Percentiles rank a stretch among this genome's conserved stretches.
These are phyloP conservation scores for Sorex araneus DNA, from an alignment of 2,113 vertebrate genomes.

Conservation along the genomic window DNA sequence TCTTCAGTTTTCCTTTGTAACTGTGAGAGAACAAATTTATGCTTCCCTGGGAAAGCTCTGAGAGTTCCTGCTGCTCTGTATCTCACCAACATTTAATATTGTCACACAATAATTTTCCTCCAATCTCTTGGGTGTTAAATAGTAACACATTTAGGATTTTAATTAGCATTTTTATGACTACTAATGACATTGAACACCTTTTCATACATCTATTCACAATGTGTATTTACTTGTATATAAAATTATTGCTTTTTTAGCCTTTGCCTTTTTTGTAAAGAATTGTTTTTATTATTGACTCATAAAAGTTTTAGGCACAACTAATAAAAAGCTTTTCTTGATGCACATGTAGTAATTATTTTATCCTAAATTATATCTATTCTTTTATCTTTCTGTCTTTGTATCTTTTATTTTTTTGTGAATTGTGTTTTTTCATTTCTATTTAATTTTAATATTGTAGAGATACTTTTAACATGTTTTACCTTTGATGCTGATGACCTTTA, in stretches of 20 bases:
- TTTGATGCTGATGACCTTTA: not conserved
- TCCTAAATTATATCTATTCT: not conserved
- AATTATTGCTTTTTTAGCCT: not conserved
- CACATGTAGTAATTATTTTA: not conserved
- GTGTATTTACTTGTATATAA: not conserved
- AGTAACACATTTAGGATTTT: not conserved
- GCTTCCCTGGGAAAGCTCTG: not conserved
- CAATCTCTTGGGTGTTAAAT: not conserved
- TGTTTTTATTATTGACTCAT: not conserved
- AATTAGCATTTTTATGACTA: not conserved
- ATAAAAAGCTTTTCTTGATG: not conserved
- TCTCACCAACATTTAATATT: too few relatives aligned
- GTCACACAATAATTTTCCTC: rapidly evolving
- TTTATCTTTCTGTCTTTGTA: not conserved
- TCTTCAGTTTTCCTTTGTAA: not conserved
- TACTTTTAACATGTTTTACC: not conserved
- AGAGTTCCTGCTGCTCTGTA: not conserved
- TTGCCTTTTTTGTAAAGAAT: not conserved
- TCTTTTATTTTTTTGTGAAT: not conserved
- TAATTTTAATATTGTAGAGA: not conserved
- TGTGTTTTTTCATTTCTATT: not conserved
- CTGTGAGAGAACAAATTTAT: not conserved
- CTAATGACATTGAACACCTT: not conserved
- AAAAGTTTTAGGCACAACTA: not conserved
- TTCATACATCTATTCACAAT: slow-evolving; percentile 10